Evolutionary conservation across 1,140 invertebrate genomes (phyloP).

Genomic region (Pseudomyrmex pallidus): DNA sequence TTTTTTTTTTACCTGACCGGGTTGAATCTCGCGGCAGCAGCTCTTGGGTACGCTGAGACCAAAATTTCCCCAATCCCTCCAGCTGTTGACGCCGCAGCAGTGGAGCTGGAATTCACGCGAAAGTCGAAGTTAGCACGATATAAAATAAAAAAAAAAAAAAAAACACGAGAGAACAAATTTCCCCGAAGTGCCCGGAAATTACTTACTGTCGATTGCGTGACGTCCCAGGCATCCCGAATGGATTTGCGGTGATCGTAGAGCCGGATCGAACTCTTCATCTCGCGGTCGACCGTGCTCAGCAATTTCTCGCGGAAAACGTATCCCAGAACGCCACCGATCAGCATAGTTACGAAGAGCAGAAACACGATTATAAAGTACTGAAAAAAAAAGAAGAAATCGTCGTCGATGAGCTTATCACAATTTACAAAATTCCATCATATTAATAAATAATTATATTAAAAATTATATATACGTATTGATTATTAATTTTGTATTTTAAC

Average conservation of each 20-base stretch:
- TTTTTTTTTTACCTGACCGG: conserved; percentile 85
- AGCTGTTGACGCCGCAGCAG: conserved; percentile 92
- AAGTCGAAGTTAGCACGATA: not conserved
- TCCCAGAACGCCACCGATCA: conserved; percentile 94
- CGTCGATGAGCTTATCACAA: not conserved
- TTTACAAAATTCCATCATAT: too few relatives aligned
- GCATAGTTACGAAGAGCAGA: conserved; percentile 93
- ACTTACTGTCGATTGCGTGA: conserved; percentile 89
- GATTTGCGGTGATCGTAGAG: conserved; percentile 88
- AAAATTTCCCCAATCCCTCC: conserved; percentile 89
- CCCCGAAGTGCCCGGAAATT: not conserved
- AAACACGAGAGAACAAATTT: not conserved
- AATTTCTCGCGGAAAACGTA: conserved; percentile 95
- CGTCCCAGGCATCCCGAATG: conserved; percentile 93
- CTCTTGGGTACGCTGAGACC: conserved; percentile 89
- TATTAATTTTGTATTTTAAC: too few relatives aligned
- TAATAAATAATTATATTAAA: not conserved
- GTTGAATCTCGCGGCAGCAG: conserved; percentile 90
- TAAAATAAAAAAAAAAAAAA: too few relatives aligned
- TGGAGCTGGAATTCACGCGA: conserved; percentile 87
- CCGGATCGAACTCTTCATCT: conserved; percentile 91
- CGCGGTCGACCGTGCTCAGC: conserved; percentile 89
- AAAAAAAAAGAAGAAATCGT: conserved; percentile 59
- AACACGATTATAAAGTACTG: conserved; percentile 95
- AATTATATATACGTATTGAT: too few relatives aligned